Evolutionary conservation across 2,797 vertebrate genomes (phyloP).

Genomic region (Petrocephalus sullivani): DNA sequence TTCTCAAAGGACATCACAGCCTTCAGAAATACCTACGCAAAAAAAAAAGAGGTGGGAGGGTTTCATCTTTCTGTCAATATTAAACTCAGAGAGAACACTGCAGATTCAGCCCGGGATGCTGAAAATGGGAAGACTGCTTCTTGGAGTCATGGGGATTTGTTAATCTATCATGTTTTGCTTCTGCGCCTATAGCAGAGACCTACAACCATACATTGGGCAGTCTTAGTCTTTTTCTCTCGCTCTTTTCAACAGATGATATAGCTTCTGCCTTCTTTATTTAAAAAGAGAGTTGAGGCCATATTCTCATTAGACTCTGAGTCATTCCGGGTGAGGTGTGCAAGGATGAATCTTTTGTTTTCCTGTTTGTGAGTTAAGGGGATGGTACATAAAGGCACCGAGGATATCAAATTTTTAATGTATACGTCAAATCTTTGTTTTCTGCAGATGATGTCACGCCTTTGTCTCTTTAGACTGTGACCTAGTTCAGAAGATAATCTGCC

Average conservation of each 20-base stretch:
- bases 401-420: not conserved
- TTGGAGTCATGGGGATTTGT: not conserved
- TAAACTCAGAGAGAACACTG: not conserved
- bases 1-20: not conserved
- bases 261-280: not conserved
- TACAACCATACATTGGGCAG: not conserved
- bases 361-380: not conserved
- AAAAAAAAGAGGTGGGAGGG: not conserved
- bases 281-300: not conserved
- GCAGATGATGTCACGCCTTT: not conserved
- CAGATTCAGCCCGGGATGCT: not conserved
- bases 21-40: not conserved
- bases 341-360: not conserved
- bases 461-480: not conserved
- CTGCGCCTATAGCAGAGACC: not conserved
- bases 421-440: not conserved
- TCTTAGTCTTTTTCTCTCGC: not conserved
- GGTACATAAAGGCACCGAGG: not conserved
- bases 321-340: not conserved
- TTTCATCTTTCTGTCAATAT: slow-evolving; percentile 4
- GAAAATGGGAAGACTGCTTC: not conserved
- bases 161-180: not conserved
- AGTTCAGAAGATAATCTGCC: not conserved
- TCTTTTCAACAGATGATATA: not conserved
- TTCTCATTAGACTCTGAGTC: not conserved